phyloP scores from a whole-genome alignment of 2,797 vertebrate species.

The Manis javanica region DNA sequence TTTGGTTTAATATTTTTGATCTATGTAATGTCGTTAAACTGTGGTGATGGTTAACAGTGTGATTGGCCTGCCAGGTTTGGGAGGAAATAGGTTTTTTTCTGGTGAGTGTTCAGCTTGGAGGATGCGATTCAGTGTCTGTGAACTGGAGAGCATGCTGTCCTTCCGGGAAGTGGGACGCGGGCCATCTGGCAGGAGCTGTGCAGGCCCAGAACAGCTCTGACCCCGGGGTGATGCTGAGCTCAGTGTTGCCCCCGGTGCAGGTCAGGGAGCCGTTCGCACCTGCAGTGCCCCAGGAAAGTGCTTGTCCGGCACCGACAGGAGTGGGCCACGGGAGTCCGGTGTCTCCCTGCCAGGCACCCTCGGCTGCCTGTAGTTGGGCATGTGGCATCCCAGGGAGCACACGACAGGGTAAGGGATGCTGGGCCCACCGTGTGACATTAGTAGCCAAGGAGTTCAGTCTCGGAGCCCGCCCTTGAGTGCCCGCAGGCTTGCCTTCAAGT shows the following conservation, averaged over 20 bases:
- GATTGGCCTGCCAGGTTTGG: background rate
- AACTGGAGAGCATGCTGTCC: background rate
- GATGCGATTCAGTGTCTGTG: background rate
- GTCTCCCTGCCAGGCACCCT: background rate
- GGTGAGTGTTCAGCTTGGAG: background rate
- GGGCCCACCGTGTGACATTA: background rate
- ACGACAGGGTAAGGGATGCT: background rate
- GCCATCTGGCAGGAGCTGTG: rapidly evolving
- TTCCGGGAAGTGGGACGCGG: background rate
- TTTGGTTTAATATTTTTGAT: background rate
- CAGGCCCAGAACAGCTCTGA: rapidly evolving
- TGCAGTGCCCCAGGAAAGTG: rapidly evolving
- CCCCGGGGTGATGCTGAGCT: too few relatives aligned
- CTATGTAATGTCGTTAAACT: background rate
- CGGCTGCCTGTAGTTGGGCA: background rate
- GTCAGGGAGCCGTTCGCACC: background rate
- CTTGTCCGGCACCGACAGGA: background rate
- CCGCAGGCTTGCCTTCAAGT: background rate
- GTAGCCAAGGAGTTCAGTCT: background rate
- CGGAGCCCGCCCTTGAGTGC: background rate
- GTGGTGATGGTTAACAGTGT: background rate
- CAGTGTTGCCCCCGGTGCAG: too few relatives aligned
- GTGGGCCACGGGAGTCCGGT: background rate
- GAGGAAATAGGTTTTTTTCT: background rate
- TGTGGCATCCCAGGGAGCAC: background rate